A percentile compares a stretch with the other conserved stretches of the same genome.
Evolutionary conservation across 2,113 vertebrate genomes (phyloP).

Genomic region (Scytalopus superciliaris): DNA sequence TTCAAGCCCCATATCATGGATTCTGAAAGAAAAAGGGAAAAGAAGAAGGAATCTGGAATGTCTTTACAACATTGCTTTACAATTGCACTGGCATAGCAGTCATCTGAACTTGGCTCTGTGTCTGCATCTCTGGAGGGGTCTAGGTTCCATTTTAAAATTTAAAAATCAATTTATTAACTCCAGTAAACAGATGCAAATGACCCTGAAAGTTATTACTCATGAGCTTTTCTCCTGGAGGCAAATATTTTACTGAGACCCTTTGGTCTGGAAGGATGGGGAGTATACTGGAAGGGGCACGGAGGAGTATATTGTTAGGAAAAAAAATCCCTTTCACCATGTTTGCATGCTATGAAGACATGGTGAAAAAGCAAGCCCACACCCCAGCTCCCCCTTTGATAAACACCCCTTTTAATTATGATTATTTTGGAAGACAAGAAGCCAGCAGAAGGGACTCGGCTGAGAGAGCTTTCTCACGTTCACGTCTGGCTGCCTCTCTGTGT

Average conservation of each 20-base stretch:
- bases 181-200: neutral
- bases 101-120: neutral
- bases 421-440: neutral
- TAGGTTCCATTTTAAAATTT: neutral
- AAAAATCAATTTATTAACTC: slow-evolving; percentile 20
- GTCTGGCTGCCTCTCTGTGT: slow-evolving; percentile 75
- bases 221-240: neutral
- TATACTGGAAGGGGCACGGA: neutral
- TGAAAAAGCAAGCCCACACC: neutral
- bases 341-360: neutral
- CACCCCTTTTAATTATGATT: slow-evolving; percentile 1
- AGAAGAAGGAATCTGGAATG: neutral
- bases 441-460: slow-evolving; percentile 62
- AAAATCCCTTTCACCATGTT: slow-evolving; percentile 13
- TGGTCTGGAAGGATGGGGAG: slow-evolving; percentile 26
- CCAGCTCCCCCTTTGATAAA: neutral
- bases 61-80: neutral
- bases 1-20: neutral
- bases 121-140: neutral
- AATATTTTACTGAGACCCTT: slow-evolving; percentile 23
- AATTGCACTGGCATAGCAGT: neutral
- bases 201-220: neutral
- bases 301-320: neutral
- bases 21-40: neutral
- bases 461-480: slow-evolving; percentile 79